Evolutionary conservation across 2,888 invertebrate species (phyloP).

Genomic region (Leucophora obtusa): DNA sequence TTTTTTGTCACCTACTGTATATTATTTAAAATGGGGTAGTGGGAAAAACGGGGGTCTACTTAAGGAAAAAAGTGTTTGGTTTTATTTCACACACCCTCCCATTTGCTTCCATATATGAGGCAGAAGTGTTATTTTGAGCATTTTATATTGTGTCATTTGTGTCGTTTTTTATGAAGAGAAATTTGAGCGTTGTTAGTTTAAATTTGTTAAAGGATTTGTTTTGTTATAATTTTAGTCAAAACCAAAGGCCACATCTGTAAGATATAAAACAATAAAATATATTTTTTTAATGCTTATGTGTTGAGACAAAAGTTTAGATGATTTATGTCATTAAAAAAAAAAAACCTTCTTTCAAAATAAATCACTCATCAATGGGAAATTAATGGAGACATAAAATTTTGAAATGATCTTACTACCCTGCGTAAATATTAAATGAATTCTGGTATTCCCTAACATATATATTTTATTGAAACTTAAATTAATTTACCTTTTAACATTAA

Average conservation of each 20-base stretch:
- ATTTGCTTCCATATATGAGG: constrained; percentile 61
- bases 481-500: constrained; percentile 16
- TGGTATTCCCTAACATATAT: background rate
- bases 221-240: constrained; percentile 75
- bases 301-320: background rate
- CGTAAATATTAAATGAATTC: background rate
- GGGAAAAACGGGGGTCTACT: constrained; percentile 41
- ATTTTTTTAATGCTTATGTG: constrained; percentile 36
- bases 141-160: constrained; percentile 57
- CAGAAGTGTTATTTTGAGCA: constrained; percentile 58
- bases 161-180: constrained; percentile 26
- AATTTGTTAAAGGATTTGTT: constrained; percentile 52
- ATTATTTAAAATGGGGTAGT: constrained; percentile 3
- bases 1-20: constrained; percentile 34
- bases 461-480: background rate
- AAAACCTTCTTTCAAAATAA: background rate
- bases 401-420: background rate
- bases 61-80: constrained; percentile 26
- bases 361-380: background rate
- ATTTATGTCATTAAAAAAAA: background rate
- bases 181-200: constrained; percentile 62
- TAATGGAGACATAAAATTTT: background rate
- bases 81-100: constrained; percentile 60
- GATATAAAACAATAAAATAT: constrained; percentile 68
- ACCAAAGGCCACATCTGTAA: constrained; percentile 79